Base-by-base conservation (phyloP, 1,140 invertebrate genomes). In the Charaxes varanes region DNA sequence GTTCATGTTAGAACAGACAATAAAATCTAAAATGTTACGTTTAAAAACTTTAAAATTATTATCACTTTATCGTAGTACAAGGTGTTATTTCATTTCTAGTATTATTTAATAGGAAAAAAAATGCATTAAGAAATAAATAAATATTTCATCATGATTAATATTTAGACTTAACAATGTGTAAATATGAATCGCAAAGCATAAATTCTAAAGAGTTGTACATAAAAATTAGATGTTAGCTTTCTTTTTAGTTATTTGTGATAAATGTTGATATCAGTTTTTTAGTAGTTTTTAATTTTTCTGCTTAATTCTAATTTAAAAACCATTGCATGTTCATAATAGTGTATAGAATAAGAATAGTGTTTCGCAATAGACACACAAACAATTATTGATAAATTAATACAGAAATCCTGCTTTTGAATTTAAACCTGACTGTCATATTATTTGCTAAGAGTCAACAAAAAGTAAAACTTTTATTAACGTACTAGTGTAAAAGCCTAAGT, bases 181-280 rank as follows among this genome's bases (percentile, higher is more conserved):
- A 59, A 50, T 53, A 6, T 19, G 34, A 31, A 59, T 37, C 37
- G 62, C 64, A 63, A 81, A 78, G 76, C 73, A 80, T 74, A 42
- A 62, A 80, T 80, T 78, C 71, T 78, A 78, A 78, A 80, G 47
- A 62, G 38, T 62, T 77, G 71, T 77, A 74, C 21, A 65, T 72
- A 72, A 54, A 54, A 21, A 16, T 13, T 38, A 26, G 34, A 41
- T 32, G 6, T 28, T 28, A 43, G 16, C 18, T 13, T 44, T 54
- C 67, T 63, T 34, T 45, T 70, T 62, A 59, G 42, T 40, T 50
- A 49, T 67, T 62, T 68, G 62, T 68, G 61, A 67, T 67, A 72
- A 10, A n/a, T n/a, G n/a, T n/a, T n/a, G n/a, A n/a, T n/a, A n/a
- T n/a, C n/a, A n/a, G n/a, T n/a, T n/a, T n/a, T n/a, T n/a, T 24